Evolutionary conservation across 2,797 vertebrate species (phyloP), one percentile per base, ranked within the genome.

Genomic region (Sebastes steindachneri): DNA sequence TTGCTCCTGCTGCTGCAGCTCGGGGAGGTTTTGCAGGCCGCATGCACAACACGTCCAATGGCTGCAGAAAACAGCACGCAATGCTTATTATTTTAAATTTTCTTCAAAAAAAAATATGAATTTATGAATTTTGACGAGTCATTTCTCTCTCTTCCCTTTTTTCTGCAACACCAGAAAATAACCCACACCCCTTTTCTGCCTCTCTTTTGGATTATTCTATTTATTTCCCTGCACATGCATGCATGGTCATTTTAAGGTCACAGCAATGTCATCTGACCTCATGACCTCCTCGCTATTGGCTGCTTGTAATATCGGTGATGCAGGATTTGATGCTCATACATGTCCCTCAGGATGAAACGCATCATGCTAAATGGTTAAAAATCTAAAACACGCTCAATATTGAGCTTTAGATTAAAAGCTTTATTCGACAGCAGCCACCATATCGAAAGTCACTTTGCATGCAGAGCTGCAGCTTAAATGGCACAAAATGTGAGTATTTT

Each of bases 231-330:
- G 77, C 73, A 33, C 75, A 2, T 73, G 73, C 75, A 2, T 73
- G 73, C 67, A 9, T 75, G 86, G 84, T 83, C 88, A 91, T 78
- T 77, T 73, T 41, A 29, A 87, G 80, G 87, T 89, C 84, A 79
- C 58, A 6, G 15, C 65, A n/a, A 25, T 66, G 81, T 9, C 83
- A 72, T 26, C 77, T 87, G 86, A 91, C 88, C 89, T 63, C n/a
- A 17, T 92, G 83, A 86, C 88, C 91, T 23, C 73, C 5, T 25
- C 3, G 51, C 66, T 58, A 64, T 75, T 68, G 80, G 69, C 74
- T 71, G 64, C 68, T 68, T 86, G 88, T 86, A 82, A 83, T 82
- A 82, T 76, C 28, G 68, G 67, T 4, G 45, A 54, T 66, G 75
- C 57, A 55, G 77, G 75, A 55, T 75, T 66, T 76, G 77, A 80